A percentile compares a stretch with the other conserved stretches of the same genome.
These are phyloP conservation scores for Chiroxiphia lanceolata DNA, from an alignment of 2,797 vertebrate genomes.

Conservation along the genomic window DNA sequence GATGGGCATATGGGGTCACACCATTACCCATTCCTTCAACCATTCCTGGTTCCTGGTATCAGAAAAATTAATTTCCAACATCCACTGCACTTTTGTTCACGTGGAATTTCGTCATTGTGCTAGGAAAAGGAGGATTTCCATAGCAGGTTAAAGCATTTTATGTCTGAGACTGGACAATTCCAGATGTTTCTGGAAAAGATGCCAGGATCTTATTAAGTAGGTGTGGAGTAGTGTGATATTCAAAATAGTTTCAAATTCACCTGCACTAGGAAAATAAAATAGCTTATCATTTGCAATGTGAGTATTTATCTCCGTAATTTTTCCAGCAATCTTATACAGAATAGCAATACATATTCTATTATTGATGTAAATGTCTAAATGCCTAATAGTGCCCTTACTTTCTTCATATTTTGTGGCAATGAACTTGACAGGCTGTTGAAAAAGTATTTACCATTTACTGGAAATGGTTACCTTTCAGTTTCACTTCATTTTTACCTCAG, in stretches of 20 bases:
- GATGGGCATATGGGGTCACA: background rate
- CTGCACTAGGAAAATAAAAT: background rate
- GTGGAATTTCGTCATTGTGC: slow-evolving; percentile 8
- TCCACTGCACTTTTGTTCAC: background rate
- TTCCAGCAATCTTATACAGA: background rate
- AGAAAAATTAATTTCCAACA: background rate
- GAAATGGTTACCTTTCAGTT: slow-evolving; percentile 14
- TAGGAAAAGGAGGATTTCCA: slow-evolving; percentile 14
- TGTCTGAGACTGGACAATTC: background rate
- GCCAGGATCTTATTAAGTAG: background rate
- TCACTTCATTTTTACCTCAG: background rate
- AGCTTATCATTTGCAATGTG: background rate
- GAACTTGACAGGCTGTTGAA: background rate
- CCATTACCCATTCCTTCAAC: slow-evolving; percentile 7
- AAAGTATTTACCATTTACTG: slow-evolving; percentile 8
- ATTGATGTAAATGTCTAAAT: background rate
- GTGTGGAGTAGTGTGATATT: background rate
- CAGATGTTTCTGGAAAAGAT: background rate
- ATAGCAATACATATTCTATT: background rate
- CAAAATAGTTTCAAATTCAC: background rate
- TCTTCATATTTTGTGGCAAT: background rate
- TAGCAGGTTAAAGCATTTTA: slow-evolving; percentile 14
- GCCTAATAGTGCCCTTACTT: background rate
- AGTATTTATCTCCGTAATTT: background rate
- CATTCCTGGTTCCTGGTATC: background rate